phyloP scores from a whole-genome alignment of 2,797 vertebrate genomes.

The Helicolenus hilgendorfi region DNA sequence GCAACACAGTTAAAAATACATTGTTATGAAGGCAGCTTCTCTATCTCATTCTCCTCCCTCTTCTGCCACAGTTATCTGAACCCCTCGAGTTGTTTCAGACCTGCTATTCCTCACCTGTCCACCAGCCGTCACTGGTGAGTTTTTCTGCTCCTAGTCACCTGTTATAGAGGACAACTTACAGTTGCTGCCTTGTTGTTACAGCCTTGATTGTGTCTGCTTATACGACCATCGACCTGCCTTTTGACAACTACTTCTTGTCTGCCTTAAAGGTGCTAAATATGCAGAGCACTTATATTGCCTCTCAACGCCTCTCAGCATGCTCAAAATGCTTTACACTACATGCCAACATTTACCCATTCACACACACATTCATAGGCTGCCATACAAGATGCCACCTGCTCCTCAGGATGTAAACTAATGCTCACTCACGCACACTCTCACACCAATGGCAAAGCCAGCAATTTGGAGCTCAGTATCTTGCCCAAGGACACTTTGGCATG shows the following conservation, averaged over 20 bases:
- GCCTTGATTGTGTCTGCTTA: background rate
- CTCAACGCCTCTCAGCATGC: background rate
- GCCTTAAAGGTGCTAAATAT: background rate
- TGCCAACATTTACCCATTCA: background rate
- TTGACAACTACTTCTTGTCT: background rate
- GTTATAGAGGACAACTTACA: background rate
- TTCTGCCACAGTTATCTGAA: background rate
- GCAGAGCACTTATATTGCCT: background rate
- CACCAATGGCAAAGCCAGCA: background rate
- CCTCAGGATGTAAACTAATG: background rate
- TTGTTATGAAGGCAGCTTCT: background rate
- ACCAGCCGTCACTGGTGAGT: slow-evolving; percentile 8
- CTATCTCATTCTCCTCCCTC: background rate
- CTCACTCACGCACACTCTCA: background rate
- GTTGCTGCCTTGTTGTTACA: background rate
- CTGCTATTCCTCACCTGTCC: slow-evolving; percentile 45
- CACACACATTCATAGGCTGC: background rate
- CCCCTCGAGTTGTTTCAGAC: background rate
- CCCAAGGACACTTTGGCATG: background rate
- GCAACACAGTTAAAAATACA: background rate
- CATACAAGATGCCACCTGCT: background rate
- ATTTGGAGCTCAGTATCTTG: background rate
- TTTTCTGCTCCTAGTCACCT: background rate
- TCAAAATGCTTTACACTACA: background rate
- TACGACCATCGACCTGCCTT: background rate